phyloP scores from a whole-genome alignment of 2,888 invertebrate species.

The Boloria selene region DNA sequence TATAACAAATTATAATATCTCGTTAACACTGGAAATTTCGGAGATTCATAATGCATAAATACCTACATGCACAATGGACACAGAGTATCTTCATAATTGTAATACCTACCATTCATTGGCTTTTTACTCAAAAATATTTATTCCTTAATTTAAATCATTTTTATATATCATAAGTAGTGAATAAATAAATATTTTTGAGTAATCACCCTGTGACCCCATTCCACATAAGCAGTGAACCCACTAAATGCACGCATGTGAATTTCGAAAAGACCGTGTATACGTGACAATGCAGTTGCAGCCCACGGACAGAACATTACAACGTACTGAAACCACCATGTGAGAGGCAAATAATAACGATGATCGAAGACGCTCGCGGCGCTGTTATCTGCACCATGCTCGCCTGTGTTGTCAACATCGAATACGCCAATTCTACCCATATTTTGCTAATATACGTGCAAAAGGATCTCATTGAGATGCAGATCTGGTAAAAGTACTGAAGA shows the following conservation, averaged over 20 bases:
- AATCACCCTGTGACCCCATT: slow-evolving; percentile 64
- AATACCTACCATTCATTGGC: slow-evolving; percentile 52
- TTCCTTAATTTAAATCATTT: slow-evolving; percentile 15
- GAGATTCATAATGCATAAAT: slow-evolving; percentile 49
- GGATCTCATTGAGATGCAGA: background rate
- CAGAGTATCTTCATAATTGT: slow-evolving; percentile 50
- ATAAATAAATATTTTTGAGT: slow-evolving; percentile 62
- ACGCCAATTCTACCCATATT: background rate
- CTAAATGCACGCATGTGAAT: slow-evolving; percentile 73
- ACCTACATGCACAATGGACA: slow-evolving; percentile 75
- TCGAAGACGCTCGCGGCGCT: slow-evolving; percentile 64
- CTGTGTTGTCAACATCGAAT: slow-evolving; percentile 39
- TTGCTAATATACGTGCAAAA: slow-evolving; percentile 9
- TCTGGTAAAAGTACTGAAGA: slow-evolving; percentile 1
- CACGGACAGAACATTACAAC: slow-evolving; percentile 60
- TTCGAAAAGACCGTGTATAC: slow-evolving; percentile 60
- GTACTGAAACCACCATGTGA: slow-evolving; percentile 73
- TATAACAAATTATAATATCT: slow-evolving; percentile 16
- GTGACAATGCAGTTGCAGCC: slow-evolving; percentile 66
- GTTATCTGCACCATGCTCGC: slow-evolving; percentile 65
- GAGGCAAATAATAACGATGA: slow-evolving; percentile 69
- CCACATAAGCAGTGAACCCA: slow-evolving; percentile 78
- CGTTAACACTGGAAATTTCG: slow-evolving; percentile 22
- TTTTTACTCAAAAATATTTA: slow-evolving; percentile 62
- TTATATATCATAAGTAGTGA: no score